Evolutionary conservation across 2,113 vertebrate species (phyloP).

Genomic region (Epinephelus fuscoguttatus): DNA sequence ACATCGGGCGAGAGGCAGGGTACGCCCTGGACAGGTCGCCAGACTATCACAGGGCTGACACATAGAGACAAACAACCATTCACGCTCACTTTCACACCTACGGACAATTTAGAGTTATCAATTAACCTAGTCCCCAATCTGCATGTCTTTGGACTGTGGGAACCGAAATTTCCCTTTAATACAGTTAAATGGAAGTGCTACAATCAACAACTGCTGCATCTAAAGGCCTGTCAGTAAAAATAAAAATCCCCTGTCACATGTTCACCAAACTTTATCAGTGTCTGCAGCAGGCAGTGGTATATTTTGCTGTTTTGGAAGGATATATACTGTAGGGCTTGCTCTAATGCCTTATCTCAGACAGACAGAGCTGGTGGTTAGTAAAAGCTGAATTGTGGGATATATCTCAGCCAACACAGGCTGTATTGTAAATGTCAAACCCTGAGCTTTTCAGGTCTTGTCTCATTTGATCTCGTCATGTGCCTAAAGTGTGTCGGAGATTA

Average conservation of each 20-base stretch:
- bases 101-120: too few species aligned
- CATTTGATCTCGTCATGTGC: slow-evolving; percentile 41
- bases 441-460: slow-evolving; percentile 25
- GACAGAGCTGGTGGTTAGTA: slow-evolving; percentile 36
- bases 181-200: not conserved
- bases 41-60: too few species aligned
- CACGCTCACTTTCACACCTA: too few species aligned
- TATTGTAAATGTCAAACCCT: slow-evolving; percentile 39
- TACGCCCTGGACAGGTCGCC: too few species aligned
- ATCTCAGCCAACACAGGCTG: slow-evolving; percentile 33
- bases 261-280: slow-evolving; percentile 19
- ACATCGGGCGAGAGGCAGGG: too few species aligned
- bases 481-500: slow-evolving; percentile 2
- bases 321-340: not conserved
- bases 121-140: too few species aligned
- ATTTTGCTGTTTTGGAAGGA: slow-evolving; percentile 23
- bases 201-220: not conserved
- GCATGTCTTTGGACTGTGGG: too few species aligned
- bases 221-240: not conserved
- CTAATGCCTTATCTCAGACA: slow-evolving; percentile 50
- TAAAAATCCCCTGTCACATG: not conserved
- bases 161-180: too few species aligned
- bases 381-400: not conserved
- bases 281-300: slow-evolving; percentile 21
- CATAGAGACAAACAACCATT: too few species aligned